Percentiles rank a stretch among this genome's conserved stretches.
phyloP scores from a whole-genome alignment of 2,797 vertebrate genomes.

The Hydrophis major region DNA sequence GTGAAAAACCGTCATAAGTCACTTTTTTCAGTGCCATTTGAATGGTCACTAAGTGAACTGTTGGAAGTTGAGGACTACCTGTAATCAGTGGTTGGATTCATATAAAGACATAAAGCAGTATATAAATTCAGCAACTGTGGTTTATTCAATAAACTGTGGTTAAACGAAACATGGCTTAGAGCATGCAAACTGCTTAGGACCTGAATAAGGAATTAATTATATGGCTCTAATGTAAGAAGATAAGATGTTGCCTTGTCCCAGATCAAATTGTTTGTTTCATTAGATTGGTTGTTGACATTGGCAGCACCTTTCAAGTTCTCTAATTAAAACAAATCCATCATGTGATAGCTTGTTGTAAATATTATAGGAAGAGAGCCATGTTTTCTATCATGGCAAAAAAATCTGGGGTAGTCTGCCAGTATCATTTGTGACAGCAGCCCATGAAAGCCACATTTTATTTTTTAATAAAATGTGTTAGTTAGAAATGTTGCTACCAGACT shows the following conservation, averaged over 20 bases:
- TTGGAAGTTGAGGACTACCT: background rate
- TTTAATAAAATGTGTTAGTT: background rate
- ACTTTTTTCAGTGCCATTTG: background rate
- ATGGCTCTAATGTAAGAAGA: background rate
- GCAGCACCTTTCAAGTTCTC: background rate
- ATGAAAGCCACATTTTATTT: background rate
- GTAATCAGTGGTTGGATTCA: background rate
- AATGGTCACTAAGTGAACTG: background rate
- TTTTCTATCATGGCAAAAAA: background rate
- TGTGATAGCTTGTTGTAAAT: background rate
- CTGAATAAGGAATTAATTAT: background rate
- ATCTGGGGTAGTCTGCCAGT: background rate
- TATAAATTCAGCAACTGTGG: background rate
- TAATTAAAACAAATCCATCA: background rate
- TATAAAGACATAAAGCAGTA: background rate
- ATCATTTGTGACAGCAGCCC: background rate
- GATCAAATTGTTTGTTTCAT: background rate
- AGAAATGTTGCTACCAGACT: background rate
- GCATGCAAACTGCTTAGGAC: background rate
- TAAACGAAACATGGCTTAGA: background rate
- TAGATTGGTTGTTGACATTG: background rate
- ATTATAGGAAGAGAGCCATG: background rate
- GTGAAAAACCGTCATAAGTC: background rate
- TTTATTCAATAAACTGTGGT: background rate
- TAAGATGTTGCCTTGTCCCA: background rate